These are phyloP conservation scores for Limanda limanda DNA, from an alignment of 2,113 vertebrate species.

Conservation along the genomic window DNA sequence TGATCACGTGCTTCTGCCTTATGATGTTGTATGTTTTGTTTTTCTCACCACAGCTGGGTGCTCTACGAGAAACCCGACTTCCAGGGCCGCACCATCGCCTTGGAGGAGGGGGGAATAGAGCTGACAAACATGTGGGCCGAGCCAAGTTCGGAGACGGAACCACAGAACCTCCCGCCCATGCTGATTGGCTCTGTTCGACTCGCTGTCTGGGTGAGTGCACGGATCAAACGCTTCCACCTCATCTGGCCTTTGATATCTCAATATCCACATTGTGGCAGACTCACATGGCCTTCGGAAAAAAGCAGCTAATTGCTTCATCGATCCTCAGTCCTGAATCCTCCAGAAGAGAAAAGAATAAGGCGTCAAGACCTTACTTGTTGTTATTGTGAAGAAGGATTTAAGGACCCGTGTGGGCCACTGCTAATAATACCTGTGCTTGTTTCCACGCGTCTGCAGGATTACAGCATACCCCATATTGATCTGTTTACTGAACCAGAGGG, in stretches of 20 bases:
- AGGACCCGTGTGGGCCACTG: background rate
- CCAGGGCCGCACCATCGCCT: conserved; percentile 87
- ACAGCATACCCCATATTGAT: conserved; percentile 90
- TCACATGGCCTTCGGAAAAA: background rate
- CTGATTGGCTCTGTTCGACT: conserved; percentile 91
- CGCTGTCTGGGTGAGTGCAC: conserved; percentile 87
- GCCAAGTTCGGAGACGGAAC: conserved; percentile 47
- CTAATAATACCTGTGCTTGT: conserved; percentile 29
- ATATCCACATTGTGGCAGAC: background rate
- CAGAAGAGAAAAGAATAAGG: background rate
- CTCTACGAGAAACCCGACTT: conserved; percentile 93
- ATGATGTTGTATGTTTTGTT: background rate
- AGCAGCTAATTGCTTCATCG: conserved; percentile 11
- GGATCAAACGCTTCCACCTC: conserved; percentile 9
- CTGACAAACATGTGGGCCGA: conserved; percentile 87
- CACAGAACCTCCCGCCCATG: conserved; percentile 65
- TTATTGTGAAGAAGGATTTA: conserved; percentile 13
- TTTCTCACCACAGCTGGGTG: conserved; percentile 86
- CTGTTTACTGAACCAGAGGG: conserved; percentile 92
- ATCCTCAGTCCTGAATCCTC: conserved; percentile 3
- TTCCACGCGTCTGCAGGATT: conserved; percentile 85
- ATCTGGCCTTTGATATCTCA: background rate
- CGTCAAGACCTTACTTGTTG: background rate
- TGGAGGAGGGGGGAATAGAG: conserved; percentile 91
- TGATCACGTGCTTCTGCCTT: background rate